These are phyloP conservation scores for Drosophila neutralis DNA, from an alignment of 2,888 invertebrate genomes.

Conservation along the genomic window DNA sequence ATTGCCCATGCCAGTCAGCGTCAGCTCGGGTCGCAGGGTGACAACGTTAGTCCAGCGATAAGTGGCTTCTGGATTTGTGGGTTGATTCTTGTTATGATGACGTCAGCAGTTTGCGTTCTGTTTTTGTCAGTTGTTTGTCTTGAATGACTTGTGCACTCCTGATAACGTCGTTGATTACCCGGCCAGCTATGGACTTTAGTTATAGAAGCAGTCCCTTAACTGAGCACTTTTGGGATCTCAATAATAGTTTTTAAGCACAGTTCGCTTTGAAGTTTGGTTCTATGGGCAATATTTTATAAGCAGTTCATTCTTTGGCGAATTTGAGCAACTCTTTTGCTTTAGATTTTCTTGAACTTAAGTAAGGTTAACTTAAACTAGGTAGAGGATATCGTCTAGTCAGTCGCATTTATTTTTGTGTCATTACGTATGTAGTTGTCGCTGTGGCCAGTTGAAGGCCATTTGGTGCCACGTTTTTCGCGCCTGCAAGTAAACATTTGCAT, in stretches of 20 bases:
- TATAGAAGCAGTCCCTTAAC: not conserved
- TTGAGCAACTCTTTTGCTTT: not conserved
- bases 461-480: constrained; percentile 52
- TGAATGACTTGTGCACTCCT: not conserved
- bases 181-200: not conserved
- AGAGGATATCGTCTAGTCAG: not conserved
- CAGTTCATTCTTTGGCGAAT: not conserved
- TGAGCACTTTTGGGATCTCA: not conserved
- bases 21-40: not conserved
- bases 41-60: not conserved
- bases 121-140: not conserved
- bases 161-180: not conserved
- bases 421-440: constrained; percentile 30
- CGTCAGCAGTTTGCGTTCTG: not conserved
- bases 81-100: not conserved
- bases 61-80: not conserved
- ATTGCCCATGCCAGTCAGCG: not conserved
- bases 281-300: not conserved
- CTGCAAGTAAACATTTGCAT: constrained; percentile 70
- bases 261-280: no score
- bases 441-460: constrained; percentile 54
- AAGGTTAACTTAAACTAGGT: not conserved
- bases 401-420: constrained; percentile 1
- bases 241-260: not conserved
- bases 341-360: not conserved